phyloP scores from a whole-genome alignment of 2,113 vertebrate species.

The Semnopithecus entellus region DNA sequence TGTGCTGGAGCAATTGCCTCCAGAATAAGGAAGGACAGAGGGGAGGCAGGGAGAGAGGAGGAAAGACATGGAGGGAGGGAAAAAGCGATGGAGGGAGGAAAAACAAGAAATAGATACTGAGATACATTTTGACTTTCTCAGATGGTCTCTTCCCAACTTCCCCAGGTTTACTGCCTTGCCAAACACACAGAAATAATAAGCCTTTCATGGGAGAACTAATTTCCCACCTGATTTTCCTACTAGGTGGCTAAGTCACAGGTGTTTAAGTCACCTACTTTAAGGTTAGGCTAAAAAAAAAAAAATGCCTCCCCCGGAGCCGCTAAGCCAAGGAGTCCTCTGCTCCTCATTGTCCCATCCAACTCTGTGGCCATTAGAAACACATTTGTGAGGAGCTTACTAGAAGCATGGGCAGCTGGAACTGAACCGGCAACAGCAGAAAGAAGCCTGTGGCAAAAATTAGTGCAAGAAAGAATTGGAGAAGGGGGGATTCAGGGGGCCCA shows the following conservation, averaged over 20 bases:
- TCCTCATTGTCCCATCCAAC: neutral
- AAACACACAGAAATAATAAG: neutral
- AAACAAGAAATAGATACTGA: neutral
- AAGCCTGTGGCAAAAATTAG: neutral
- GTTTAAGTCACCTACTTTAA: rapidly evolving
- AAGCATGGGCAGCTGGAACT: neutral
- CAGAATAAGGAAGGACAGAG: neutral
- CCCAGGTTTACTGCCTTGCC: neutral
- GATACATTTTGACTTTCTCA: neutral
- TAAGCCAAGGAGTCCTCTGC: neutral
- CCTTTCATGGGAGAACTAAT: neutral
- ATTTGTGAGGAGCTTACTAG: neutral
- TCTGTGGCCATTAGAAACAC: rapidly evolving
- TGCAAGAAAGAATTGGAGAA: neutral
- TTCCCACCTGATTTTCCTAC: rapidly evolving
- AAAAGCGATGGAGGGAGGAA: rapidly evolving
- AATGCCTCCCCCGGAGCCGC: neutral
- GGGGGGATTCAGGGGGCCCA: neutral
- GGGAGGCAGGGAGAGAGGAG: too few species aligned
- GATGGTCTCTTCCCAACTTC: neutral
- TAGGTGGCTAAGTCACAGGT: neutral
- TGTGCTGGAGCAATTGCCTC: neutral
- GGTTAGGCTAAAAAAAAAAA: neutral
- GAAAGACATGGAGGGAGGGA: too few species aligned
- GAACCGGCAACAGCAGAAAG: neutral